Evolutionary conservation across 2,888 invertebrate genomes (phyloP).

Genomic region (Oscheius onirici): DNA sequence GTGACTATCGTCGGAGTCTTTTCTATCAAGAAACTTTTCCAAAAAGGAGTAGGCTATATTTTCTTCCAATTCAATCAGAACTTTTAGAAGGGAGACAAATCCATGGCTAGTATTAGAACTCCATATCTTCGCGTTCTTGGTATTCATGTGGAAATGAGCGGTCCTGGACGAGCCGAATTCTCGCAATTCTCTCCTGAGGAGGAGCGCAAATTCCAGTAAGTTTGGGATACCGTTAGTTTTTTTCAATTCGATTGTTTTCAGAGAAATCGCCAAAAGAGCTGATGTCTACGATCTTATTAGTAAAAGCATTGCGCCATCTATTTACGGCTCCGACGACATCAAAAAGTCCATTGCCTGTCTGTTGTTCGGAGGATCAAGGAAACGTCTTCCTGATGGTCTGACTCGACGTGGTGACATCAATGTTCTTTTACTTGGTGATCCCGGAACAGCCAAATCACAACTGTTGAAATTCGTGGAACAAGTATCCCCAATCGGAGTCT

Average conservation of each 20-base stretch:
- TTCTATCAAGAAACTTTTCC: conserved; percentile 86
- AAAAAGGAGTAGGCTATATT: conserved; percentile 38
- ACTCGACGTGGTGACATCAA: conserved; percentile 96
- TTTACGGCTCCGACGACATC: conserved; percentile 91
- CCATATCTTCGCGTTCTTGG: conserved; percentile 95
- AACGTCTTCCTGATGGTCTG: conserved; percentile 88
- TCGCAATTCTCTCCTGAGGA: conserved; percentile 65
- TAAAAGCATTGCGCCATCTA: conserved; percentile 93
- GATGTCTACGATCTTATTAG: conserved; percentile 89
- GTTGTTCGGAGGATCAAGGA: conserved; percentile 86
- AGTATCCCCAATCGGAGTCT: conserved; percentile 74
- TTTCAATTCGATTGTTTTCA: conserved; percentile 14
- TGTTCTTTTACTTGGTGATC: conserved; percentile 91
- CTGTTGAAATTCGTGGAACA: conserved; percentile 95
- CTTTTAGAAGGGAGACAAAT: conserved; percentile 71
- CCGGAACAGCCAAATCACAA: conserved; percentile 99
- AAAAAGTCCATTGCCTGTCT: conserved; percentile 95
- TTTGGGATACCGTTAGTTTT: neutral
- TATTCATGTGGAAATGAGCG: conserved; percentile 82
- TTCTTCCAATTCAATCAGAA: neutral
- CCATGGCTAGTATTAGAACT: conserved; percentile 85
- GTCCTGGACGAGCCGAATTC: conserved; percentile 65
- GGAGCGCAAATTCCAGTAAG: conserved; percentile 61
- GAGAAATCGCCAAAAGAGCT: conserved; percentile 81
- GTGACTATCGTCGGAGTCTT: conserved; percentile 89